phyloP scores from a whole-genome alignment of 2,888 invertebrate species.

The Sphaeridia pumilis region DNA sequence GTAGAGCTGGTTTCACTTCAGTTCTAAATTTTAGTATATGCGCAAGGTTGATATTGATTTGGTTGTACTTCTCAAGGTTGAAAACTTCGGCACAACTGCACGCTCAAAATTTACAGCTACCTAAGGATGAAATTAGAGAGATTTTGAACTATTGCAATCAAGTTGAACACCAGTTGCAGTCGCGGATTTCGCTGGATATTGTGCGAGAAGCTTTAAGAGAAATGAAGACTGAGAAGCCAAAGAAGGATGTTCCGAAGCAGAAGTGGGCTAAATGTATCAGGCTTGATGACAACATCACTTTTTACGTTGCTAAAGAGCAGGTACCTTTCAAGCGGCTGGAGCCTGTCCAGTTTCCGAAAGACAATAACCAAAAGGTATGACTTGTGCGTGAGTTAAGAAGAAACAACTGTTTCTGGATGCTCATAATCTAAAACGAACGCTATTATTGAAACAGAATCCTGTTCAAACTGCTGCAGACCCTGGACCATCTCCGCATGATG shows the following conservation, averaged over 20 bases:
- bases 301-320: conserved; percentile 24
- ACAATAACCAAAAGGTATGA: too few relatives aligned
- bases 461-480: too few relatives aligned
- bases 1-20: neutral
- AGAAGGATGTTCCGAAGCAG: neutral
- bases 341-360: conserved; percentile 10
- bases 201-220: conserved; percentile 14
- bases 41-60: neutral
- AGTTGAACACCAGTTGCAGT: conserved; percentile 17
- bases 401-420: too few relatives aligned
- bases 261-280: conserved; percentile 17
- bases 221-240: neutral
- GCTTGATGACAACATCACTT: conserved; percentile 25
- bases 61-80: conserved; percentile 11
- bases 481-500: too few relatives aligned
- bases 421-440: too few relatives aligned
- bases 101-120: conserved; percentile 4
- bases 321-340: conserved; percentile 14
- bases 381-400: too few relatives aligned
- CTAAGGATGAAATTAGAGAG: conserved; percentile 14
- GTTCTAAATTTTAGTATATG: neutral
- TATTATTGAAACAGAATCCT: too few relatives aligned
- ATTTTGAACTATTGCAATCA: conserved; percentile 18
- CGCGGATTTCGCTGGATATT: conserved; percentile 15
- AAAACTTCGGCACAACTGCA: neutral